Evolutionary conservation across 2,888 invertebrate genomes (phyloP), one percentile per base, ranked within the genome.

Genomic region (Megastigmus dorsalis): DNA sequence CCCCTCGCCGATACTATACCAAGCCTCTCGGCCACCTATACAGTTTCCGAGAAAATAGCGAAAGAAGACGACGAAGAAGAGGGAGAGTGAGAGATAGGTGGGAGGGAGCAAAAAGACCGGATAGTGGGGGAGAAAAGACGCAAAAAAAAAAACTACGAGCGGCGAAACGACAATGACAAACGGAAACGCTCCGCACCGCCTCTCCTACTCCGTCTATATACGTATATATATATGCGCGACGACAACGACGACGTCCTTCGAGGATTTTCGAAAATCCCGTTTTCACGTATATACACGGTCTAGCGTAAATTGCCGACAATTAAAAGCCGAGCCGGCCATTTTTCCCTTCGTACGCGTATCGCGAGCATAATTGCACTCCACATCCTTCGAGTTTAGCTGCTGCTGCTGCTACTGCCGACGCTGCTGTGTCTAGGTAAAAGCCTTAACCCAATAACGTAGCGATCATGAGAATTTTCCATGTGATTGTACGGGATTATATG

Each of bases 271-370:
- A 66, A 66, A 69, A 74, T 55, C 55, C 54, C 38, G 60, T 48
- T 55, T 63, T 63, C 55, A 41, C 55, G 15, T 41, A 52, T n/a
- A n/a, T n/a, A n/a, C n/a, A n/a, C n/a, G n/a, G n/a, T n/a, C n/a
- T n/a, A 28, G 30, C 65, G 54, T 50, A 67, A 71, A 75, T 75
- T 66, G 66, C 66, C 57, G 62, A 26, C 67, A 71, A 75, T 75
- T 67, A 75, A 70, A 70, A 69, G 45, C 74, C 60, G 54, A 30
- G 41, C 63, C 36, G 50, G 55, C 20, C 50, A 63, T 41, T 43
- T 68, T 74, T 43, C 30, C 45, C 20, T 48, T 57, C 30, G 10
- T n/a, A 23, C n/a, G 7, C 38, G 18, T 15, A n/a, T n/a, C n/a
- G 6, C 55, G 28, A 2, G 38, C 15, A n/a, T 54, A 60, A 60